Conservation (phyloP, 2,113 vertebrate species). For the Brienomyrus longianalis region DNA sequence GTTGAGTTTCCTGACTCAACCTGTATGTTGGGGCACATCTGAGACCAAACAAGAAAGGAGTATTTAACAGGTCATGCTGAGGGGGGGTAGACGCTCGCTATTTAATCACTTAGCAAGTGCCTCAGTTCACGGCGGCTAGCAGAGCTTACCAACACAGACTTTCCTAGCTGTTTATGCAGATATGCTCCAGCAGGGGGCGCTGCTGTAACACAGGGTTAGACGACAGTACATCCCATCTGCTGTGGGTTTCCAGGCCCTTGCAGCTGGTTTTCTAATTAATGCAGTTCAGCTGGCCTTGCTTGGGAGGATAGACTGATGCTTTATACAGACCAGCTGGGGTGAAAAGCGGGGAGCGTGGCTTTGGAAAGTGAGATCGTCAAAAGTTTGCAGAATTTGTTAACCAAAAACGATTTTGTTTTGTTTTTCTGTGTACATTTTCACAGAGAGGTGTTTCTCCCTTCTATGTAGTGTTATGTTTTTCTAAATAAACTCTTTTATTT, state of each 20-base stretch:
- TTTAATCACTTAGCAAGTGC: neutral
- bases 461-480: neutral
- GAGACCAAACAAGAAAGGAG: neutral
- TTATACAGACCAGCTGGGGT: neutral
- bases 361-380: neutral
- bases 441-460: neutral
- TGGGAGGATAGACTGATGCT: neutral
- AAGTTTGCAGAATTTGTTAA: neutral
- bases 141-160: neutral
- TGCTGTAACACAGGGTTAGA: neutral
- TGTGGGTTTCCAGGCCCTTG: neutral
- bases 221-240: neutral
- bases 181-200: neutral
- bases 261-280: neutral
- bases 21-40: no score
- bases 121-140: neutral
- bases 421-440: neutral
- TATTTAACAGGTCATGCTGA: neutral
- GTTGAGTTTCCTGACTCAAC: neutral
- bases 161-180: neutral
- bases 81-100: neutral
- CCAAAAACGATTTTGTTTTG: neutral
- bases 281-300: constrained; percentile 5
- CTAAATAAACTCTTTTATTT: neutral
- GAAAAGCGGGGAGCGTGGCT: neutral